Evolutionary conservation across 2,888 invertebrate species (phyloP), one percentile per base, ranked within the genome.

Genomic region (Acheta domesticus): DNA sequence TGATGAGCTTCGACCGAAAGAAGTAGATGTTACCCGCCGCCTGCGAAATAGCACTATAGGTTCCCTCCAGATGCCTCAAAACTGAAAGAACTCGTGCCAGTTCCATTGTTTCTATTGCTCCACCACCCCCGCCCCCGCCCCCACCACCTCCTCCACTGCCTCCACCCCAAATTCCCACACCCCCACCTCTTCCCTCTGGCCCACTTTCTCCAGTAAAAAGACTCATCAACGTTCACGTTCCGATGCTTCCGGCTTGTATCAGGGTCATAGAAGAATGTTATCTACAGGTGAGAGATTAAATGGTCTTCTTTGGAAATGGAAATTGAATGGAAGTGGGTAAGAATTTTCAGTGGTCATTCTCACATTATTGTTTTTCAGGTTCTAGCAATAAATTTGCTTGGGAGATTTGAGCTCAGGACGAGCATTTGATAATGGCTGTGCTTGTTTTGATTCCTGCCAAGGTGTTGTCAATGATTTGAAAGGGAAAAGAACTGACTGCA

Each of bases 361-460:
- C 73, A 8, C 19, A 12, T 73, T 11, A 36, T 36, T 36, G 62
- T 78, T 12, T 78, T 76, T 8, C 48, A 77, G 49, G 77, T 77
- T 49, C 49, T 16, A 75, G 75, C 78, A 83, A 85, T 83, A 93
- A 85, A 88, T 93, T 83, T 92, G 93, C 85, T 89, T 97, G 79
- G 97, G 97, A 80, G 98, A 99, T 88, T 88, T 98, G 84, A 93
- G 94, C 79, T 96, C 98, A 20, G 99, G 98, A 74, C 92, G 95
- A 84, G 98, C 98, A 49, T 99, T 98, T 87, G 98, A 99, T 88
- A 98, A 94, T 87, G 98, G 98, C 82, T 99, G 99, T 89, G 91
- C 93, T 82, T 97, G 97, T 86, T 96, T 96, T 84, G 92, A 94
- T 86, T 94, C 95, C 84, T 95, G 96, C 86, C 91, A 92, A 85